Evolutionary conservation across 1,140 invertebrate species (phyloP), one percentile per base, ranked within the genome.

Genomic region (Hyles vespertilio): DNA sequence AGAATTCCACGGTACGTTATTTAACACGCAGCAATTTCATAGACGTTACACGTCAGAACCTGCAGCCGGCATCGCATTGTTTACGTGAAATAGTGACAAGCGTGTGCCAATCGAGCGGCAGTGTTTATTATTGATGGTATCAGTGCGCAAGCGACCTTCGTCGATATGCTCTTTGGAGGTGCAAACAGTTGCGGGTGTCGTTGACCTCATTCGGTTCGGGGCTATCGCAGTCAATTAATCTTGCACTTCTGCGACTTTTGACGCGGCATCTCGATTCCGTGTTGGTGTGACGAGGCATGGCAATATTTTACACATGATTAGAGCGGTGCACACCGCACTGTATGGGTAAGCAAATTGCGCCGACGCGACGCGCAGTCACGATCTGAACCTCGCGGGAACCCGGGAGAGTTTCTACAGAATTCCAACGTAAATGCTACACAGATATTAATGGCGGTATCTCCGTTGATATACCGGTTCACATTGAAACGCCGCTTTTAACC

Each of bases 281-380:
- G 75, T 69, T 69, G 66, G 69, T 65, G 77, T 88, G 83, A 84
- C 82, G 79, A 76, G 82, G 65, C 72, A 67, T 73, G 65, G 81
- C 71, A 84, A 88, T 88, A 88, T 88, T 88, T 88, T 85, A 86
- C 85, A 88, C 85, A 77, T 88, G 84, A 88, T 87, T 88, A 87
- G 84, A 88, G 81, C 74, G 70, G 72, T 66, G 72, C 66, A 58
- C 69, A 66, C 72, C 65, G 74, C 77, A 74, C 75, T 81, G 81
- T 86, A 85, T 84, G 83, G 81, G 77, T 84, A 87, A 85, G 85
- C 85, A 88, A 88, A 88, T 88, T 88, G 85, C 85, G 70, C 65
- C 70, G 78, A 79, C 79, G 77, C 78, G 82, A 83, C 79, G 72
- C 74, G 71, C 61, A 83, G 84, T 88, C 85, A 88, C 85, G 85